Evolutionary conservation across 1,140 invertebrate genomes (phyloP).

Genomic region (Dreissena rostriformis): DNA sequence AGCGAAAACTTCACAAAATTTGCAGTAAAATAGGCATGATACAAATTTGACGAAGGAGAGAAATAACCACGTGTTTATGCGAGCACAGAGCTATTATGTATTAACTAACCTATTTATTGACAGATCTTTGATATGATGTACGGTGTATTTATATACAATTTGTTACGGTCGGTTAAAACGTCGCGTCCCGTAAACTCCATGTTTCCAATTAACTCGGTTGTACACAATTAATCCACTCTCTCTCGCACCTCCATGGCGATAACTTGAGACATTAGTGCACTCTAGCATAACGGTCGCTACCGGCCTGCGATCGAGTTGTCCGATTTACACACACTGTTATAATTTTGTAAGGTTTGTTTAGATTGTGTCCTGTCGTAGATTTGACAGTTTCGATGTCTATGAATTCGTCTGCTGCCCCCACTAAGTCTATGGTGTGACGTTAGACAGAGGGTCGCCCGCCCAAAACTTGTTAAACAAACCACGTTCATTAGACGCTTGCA

Average conservation of each 20-base stretch:
- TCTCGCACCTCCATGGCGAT: constrained; percentile 18
- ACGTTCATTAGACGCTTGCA: too few relatives aligned
- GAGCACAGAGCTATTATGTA: too few relatives aligned
- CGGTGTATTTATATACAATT: not conserved
- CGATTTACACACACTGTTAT: constrained; percentile 38
- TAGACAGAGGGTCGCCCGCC: not conserved
- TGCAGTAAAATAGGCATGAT: too few relatives aligned
- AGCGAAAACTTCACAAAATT: too few relatives aligned
- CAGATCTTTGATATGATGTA: too few relatives aligned
- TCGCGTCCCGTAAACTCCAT: constrained; percentile 6
- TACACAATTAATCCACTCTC: constrained; percentile 14
- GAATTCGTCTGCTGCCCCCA: not conserved
- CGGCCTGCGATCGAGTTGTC: constrained; percentile 24
- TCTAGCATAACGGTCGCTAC: constrained; percentile 24
- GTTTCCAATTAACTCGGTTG: constrained; percentile 37
- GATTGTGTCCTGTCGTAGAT: constrained; percentile 21
- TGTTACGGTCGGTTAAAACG: not conserved
- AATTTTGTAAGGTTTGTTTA: constrained; percentile 37
- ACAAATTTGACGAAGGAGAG: too few relatives aligned
- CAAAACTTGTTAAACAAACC: not conserved
- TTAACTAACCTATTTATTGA: too few relatives aligned
- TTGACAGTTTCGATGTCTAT: constrained; percentile 22
- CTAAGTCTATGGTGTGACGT: not conserved
- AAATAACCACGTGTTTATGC: too few relatives aligned
- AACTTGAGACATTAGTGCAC: constrained; percentile 24